Evolutionary conservation across 2,888 invertebrate species (phyloP).

Genomic region (Mycalesis mineus): DNA sequence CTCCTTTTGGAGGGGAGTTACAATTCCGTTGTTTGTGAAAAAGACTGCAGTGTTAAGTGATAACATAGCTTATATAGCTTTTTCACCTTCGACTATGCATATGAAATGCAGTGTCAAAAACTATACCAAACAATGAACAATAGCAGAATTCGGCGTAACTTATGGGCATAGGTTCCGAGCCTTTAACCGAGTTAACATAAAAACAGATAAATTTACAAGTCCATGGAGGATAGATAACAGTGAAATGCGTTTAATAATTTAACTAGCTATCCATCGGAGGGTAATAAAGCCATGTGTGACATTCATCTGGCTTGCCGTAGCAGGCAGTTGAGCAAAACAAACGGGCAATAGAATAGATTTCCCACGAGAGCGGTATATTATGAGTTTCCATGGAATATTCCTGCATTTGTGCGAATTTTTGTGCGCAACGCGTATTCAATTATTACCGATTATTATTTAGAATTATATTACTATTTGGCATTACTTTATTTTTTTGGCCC

Average conservation of each 20-base stretch:
- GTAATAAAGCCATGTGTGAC: constrained; percentile 48
- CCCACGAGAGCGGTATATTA: constrained; percentile 62
- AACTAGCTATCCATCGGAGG: constrained; percentile 37
- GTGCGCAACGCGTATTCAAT: constrained; percentile 8
- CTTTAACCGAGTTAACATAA: neutral
- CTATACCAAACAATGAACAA: too few species aligned
- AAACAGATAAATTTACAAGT: neutral
- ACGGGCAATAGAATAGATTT: constrained; percentile 68
- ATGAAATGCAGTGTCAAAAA: too few species aligned
- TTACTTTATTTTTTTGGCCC: too few species aligned
- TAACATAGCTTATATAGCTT: too few species aligned
- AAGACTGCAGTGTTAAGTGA: too few species aligned
- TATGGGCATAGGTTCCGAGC: too few species aligned
- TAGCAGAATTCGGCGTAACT: too few species aligned
- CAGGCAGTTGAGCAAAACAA: constrained; percentile 63
- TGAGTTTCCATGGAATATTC: constrained; percentile 54
- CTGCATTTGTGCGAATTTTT: constrained; percentile 25
- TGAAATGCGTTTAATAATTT: constrained; percentile 12
- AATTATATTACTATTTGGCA: too few species aligned
- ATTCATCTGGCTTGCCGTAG: constrained; percentile 44
- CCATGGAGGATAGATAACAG: constrained; percentile 3
- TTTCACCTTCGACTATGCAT: too few species aligned
- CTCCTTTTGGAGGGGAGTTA: too few species aligned
- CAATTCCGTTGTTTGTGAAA: too few species aligned
- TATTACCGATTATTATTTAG: too few species aligned